Evolutionary conservation across 2,888 invertebrate species (phyloP).

Genomic region (Xanthia togata): DNA sequence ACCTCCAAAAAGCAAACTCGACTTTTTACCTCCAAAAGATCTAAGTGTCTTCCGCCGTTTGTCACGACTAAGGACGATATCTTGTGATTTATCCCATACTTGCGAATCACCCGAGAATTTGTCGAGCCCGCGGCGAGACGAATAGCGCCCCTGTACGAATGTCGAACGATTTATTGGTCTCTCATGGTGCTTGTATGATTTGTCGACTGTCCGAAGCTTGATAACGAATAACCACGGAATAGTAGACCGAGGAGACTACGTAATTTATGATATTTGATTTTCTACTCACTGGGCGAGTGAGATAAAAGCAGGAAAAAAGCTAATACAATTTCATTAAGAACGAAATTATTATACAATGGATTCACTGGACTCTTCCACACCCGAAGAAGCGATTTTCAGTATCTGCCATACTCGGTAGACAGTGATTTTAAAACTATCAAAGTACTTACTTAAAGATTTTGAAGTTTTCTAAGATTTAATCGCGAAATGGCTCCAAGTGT

Average conservation of each 20-base stretch:
- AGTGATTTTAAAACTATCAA: background rate
- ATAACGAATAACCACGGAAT: slow-evolving; percentile 68
- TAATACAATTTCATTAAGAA: background rate
- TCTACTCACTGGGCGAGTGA: slow-evolving; percentile 10
- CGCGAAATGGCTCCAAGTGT: background rate
- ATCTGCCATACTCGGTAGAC: background rate
- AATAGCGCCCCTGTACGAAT: slow-evolving; percentile 76
- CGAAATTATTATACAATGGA: background rate
- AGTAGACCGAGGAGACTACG: slow-evolving; percentile 39
- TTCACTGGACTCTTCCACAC: background rate
- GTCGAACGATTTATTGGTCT: slow-evolving; percentile 80
- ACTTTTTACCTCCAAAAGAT: slow-evolving; percentile 39
- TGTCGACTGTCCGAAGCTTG: slow-evolving; percentile 70
- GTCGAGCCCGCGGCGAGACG: slow-evolving; percentile 80
- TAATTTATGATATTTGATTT: slow-evolving; percentile 58
- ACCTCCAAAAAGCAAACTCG: slow-evolving; percentile 32
- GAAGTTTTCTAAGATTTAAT: background rate
- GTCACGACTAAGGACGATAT: slow-evolving; percentile 73
- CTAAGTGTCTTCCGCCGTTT: slow-evolving; percentile 58
- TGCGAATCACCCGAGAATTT: slow-evolving; percentile 78
- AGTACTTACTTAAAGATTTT: background rate
- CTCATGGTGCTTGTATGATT: slow-evolving; percentile 76
- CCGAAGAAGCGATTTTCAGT: background rate
- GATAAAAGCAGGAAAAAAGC: slow-evolving; percentile 5
- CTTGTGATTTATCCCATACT: slow-evolving; percentile 78